A percentile compares a stretch with the other conserved stretches of the same genome.
These are phyloP conservation scores for Pedicia rivosa DNA, from an alignment of 2,888 invertebrate species.

Conservation along the genomic window DNA sequence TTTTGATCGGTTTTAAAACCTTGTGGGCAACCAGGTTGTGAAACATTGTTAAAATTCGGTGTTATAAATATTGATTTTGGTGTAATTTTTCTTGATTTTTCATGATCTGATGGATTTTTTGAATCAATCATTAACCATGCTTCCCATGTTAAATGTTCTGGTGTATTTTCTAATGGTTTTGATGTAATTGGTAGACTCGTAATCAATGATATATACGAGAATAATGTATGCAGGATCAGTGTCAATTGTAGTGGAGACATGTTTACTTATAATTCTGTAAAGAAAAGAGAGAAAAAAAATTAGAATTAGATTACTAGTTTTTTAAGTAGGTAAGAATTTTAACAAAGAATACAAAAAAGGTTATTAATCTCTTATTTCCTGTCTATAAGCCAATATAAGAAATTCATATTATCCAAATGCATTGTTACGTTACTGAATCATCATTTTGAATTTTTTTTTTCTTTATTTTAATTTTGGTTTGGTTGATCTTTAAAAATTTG, in stretches of 20 bases:
- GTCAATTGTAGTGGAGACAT: constrained; percentile 4
- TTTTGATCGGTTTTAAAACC: constrained; percentile 21
- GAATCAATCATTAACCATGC: constrained; percentile 25
- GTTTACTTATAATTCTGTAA: constrained; percentile 1
- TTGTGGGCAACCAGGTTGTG: constrained; percentile 21
- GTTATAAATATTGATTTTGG: constrained; percentile 30
- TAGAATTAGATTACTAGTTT: no score
- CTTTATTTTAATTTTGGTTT: no score
- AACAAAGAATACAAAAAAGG: no score
- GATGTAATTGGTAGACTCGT: constrained; percentile 27
- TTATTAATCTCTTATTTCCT: no score
- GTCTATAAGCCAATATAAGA: no score
- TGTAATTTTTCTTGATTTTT: constrained; percentile 28
- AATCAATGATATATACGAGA: constrained; percentile 9
- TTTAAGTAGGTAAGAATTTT: no score
- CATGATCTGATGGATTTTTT: constrained; percentile 17
- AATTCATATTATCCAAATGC: no score
- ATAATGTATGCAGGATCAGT: constrained; percentile 3
- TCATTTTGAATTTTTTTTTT: no score
- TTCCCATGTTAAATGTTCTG: constrained; percentile 28
- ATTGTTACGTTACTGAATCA: no score
- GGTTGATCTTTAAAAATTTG: no score
- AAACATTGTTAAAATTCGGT: constrained; percentile 15
- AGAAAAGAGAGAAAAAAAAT: background rate
- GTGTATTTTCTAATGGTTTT: constrained; percentile 28